Conservation (phyloP, 1,140 invertebrate species). For the Polypedilum pembai region DNA sequence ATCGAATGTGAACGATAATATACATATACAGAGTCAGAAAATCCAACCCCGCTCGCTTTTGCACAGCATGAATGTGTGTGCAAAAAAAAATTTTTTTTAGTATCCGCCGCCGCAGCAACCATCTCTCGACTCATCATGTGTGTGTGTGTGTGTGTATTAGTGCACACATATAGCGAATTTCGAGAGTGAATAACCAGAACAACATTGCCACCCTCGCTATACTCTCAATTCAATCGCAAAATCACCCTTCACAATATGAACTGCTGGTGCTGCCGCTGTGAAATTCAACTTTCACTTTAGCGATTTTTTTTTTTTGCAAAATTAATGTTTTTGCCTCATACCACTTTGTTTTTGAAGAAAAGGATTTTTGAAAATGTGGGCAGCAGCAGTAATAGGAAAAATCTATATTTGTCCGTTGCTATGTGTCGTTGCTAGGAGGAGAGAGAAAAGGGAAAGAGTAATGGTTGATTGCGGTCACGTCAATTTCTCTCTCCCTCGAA, state of each 20-base stretch:
- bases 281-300: background rate
- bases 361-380: background rate
- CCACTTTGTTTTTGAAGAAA: background rate
- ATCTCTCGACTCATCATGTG: background rate
- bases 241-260: constrained; percentile 3
- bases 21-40: background rate
- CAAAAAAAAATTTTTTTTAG: background rate
- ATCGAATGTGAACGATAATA: background rate
- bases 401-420: constrained; percentile 12
- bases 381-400: background rate
- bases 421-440: background rate
- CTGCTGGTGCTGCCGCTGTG: background rate
- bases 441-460: background rate
- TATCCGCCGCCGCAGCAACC: constrained; percentile 8
- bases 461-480: constrained; percentile 25
- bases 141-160: background rate
- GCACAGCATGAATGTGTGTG: background rate
- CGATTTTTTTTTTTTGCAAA: background rate
- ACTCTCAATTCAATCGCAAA: background rate
- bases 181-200: background rate
- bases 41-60: background rate
- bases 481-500: constrained; percentile 9
- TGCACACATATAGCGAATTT: background rate
- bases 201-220: background rate
- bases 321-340: background rate